Conservation (phyloP, 2,797 vertebrate species). For the Notolabrus celidotus region DNA sequence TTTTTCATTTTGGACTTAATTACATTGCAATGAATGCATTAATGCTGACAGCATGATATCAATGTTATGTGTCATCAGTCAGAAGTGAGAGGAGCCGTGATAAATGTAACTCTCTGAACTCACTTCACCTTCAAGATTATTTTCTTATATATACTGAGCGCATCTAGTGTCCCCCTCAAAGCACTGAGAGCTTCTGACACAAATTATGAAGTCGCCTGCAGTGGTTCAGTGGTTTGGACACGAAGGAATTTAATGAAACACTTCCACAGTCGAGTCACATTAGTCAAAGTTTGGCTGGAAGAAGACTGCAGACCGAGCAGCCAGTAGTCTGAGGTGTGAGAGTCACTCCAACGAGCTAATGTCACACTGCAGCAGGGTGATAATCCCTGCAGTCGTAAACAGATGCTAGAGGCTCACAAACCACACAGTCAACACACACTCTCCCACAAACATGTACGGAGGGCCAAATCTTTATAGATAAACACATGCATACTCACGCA, state of each 20-base stretch:
- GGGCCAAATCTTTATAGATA: conserved; percentile 38
- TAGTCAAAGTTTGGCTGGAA: conserved; percentile 63
- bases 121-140: not conserved
- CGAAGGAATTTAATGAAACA: conserved; percentile 30
- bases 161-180: not conserved
- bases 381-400: conserved; percentile 82
- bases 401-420: conserved; percentile 75
- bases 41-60: too few relatives aligned
- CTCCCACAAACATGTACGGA: conserved; percentile 18
- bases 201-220: not conserved
- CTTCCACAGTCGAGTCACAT: conserved; percentile 57
- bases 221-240: conserved; percentile 1
- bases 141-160: not conserved
- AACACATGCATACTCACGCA: conserved; percentile 14
- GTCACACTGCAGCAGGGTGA: conserved; percentile 76
- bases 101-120: not conserved
- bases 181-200: not conserved
- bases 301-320: conserved; percentile 56
- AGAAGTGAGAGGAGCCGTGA: too few relatives aligned
- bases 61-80: not conserved
- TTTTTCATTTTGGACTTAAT: too few relatives aligned
- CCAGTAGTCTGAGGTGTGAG: conserved; percentile 65
- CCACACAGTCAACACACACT: conserved; percentile 55
- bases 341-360: conserved; percentile 68
- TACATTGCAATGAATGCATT: too few relatives aligned